Base-by-base conservation (phyloP, 2,113 vertebrate genomes). In the Grallaria varia region DNA sequence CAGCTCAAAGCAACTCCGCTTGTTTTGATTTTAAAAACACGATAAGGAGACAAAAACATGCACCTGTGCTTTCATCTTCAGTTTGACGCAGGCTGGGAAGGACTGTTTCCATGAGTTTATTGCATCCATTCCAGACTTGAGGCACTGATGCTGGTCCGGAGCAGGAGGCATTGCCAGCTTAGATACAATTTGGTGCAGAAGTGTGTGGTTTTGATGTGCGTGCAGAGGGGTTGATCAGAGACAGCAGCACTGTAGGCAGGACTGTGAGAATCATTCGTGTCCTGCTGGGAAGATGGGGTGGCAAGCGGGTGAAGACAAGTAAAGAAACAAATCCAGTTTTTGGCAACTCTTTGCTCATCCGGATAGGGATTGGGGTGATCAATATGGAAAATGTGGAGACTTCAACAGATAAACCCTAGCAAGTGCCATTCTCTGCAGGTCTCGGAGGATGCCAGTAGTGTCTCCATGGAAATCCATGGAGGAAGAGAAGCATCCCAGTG, bases 81-180 rank as follows among this genome's bases (percentile, higher is more conserved):
- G 7, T 31, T 74, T 53, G 56, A 47, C 35, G 5, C 8, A 47
- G n/a, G 14, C 18, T 69, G 50, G 55, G 17, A 78, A 39, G 60
- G 7, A 73, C 8, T 8, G 31, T 28, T 83, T 56, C 60, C 23
- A 6, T 28, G 47, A 53, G 14, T 58, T 31, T 67, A 14, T 49
- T 44, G 21, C 3, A n/a, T 14, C 21, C 6, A 0, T 76, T 79
- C 45, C 67, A 45, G 39, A 47, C 45, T 86, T 49, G 56, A 80
- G 62, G 31, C 24, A 75, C 12, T 1, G 5, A 2, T 71, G 20
- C 9, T 62, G 52, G 6, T 75, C 47, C 42, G 74, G 42, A 67
- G 56, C 14, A 42, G 35, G 35, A 73, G 55, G 4, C 13, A 44
- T 30, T 4, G 2, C 13, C 64, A 28, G 15, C 13, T 68, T 0